These are phyloP conservation scores for Thalpophila matura DNA, from an alignment of 2,888 invertebrate species.

Conservation along the genomic window DNA sequence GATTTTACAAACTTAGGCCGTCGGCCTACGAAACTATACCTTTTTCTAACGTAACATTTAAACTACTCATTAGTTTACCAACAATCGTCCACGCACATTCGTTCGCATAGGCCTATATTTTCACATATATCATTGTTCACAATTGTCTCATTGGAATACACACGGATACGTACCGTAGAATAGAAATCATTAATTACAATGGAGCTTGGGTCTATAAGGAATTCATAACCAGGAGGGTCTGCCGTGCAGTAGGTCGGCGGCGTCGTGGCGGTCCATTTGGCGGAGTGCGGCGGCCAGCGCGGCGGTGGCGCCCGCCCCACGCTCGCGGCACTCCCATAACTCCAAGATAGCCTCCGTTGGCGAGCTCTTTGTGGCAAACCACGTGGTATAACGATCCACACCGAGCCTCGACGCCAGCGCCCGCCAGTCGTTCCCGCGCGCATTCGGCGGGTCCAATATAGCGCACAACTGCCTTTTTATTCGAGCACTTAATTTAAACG, in stretches of 20 bases:
- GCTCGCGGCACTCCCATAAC: slow-evolving; percentile 98
- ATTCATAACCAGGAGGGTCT: slow-evolving; percentile 89
- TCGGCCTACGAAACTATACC: slow-evolving; percentile 81
- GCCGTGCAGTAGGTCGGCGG: slow-evolving; percentile 85
- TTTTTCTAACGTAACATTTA: slow-evolving; percentile 86
- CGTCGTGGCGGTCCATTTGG: slow-evolving; percentile 86
- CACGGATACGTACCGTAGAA: slow-evolving; percentile 42
- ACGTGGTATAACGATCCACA: slow-evolving; percentile 98
- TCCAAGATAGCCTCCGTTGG: slow-evolving; percentile 99
- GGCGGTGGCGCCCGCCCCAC: slow-evolving; percentile 95
- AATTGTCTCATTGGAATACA: slow-evolving; percentile 61
- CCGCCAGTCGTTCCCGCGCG: slow-evolving; percentile 98
- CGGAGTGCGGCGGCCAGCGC: slow-evolving; percentile 91
- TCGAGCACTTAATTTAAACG: slow-evolving; percentile 91
- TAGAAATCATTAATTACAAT: slow-evolving; percentile 61
- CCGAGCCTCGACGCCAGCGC: slow-evolving; percentile 97
- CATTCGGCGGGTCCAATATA: slow-evolving; percentile 97
- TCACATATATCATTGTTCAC: slow-evolving; percentile 60
- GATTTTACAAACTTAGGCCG: slow-evolving; percentile 86
- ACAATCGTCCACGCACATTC: slow-evolving; percentile 69
- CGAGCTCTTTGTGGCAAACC: slow-evolving; percentile 98
- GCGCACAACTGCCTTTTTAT: slow-evolving; percentile 89
- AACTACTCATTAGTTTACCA: slow-evolving; percentile 80
- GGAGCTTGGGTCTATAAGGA: slow-evolving; percentile 47
- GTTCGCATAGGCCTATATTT: slow-evolving; percentile 60